Evolutionary conservation across 1,140 invertebrate species (phyloP).

Genomic region (Caenorhabditis brenneri): DNA sequence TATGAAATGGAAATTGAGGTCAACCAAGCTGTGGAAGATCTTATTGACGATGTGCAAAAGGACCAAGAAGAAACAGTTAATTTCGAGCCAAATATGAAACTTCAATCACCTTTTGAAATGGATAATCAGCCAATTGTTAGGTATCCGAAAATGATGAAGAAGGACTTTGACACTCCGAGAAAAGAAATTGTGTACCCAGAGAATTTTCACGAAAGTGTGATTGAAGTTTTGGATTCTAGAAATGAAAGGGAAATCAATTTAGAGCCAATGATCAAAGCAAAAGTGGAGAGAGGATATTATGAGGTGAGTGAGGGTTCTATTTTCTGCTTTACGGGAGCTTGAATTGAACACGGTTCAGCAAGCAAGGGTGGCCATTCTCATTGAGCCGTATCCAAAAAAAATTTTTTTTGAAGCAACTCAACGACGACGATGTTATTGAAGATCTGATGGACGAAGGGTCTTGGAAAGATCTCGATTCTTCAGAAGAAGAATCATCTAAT

Average conservation of each 20-base stretch:
- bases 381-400: no score
- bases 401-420: no score
- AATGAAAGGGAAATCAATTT: constrained; percentile 14
- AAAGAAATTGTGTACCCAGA: background rate
- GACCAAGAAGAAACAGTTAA: background rate
- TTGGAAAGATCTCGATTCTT: background rate
- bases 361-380: no score
- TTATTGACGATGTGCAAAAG: background rate
- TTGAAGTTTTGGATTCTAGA: constrained; percentile 4
- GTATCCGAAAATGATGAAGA: background rate
- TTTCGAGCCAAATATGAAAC: background rate
- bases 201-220: background rate
- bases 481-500: background rate
- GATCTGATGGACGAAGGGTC: background rate
- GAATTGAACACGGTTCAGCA: no score
- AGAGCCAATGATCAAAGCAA: constrained; percentile 3
- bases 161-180: background rate
- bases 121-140: background rate
- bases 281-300: constrained; percentile 12
- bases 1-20: constrained; percentile 24
- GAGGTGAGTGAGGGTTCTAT: no score
- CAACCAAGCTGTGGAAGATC: background rate
- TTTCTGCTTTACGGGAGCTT: no score
- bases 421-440: background rate
- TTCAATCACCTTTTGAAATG: background rate